Conservation (phyloP, 2,888 invertebrate species). For the Caenorhabditis imperialis region DNA sequence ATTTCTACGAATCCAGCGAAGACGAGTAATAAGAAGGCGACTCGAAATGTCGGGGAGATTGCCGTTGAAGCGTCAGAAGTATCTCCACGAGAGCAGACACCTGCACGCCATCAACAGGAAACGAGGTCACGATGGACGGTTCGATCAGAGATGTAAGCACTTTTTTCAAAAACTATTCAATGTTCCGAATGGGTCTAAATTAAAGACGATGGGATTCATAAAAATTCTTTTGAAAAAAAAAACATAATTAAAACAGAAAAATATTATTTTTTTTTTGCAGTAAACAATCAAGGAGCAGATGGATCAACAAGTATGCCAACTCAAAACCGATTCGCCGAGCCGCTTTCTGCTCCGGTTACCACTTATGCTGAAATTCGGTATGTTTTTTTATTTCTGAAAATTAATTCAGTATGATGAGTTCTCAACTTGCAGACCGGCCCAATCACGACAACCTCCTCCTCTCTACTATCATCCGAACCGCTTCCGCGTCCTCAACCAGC, state of each 20-base stretch:
- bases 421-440: not conserved
- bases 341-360: not conserved
- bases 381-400: too few relatives aligned
- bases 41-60: constrained; percentile 17
- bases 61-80: constrained; percentile 26
- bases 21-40: constrained; percentile 9
- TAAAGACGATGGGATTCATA: too few relatives aligned
- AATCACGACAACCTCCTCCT: not conserved
- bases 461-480: not conserved
- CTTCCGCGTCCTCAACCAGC: not conserved
- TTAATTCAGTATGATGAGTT: too few relatives aligned
- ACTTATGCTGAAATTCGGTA: constrained; percentile 25
- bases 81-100: constrained; percentile 43
- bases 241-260: too few relatives aligned
- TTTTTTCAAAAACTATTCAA: too few relatives aligned
- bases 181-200: too few relatives aligned
- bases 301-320: too few relatives aligned
- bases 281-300: too few relatives aligned
- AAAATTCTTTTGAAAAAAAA: too few relatives aligned
- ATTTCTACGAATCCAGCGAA: constrained; percentile 24
- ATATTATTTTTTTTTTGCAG: too few relatives aligned
- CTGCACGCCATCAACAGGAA: constrained; percentile 26
- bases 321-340: not conserved
- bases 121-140: constrained; percentile 17
- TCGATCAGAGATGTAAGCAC: constrained; percentile 14